Evolutionary conservation across 2,888 invertebrate species (phyloP).

Genomic region (Sarcophaga rosellei): DNA sequence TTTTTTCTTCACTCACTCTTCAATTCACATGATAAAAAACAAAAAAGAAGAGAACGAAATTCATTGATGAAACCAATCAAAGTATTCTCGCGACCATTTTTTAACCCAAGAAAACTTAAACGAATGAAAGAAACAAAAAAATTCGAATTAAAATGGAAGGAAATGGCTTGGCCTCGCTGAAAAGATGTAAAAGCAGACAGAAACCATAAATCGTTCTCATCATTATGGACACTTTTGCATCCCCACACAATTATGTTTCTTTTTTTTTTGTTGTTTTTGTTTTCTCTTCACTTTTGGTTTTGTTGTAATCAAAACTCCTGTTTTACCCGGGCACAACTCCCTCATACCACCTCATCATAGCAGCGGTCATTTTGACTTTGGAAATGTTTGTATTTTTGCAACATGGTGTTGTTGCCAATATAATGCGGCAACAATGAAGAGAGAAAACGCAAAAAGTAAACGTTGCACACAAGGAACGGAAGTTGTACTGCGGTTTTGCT

Average conservation of each 20-base stretch:
- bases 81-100: conserved; percentile 26
- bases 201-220: conserved; percentile 61
- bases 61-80: conserved; percentile 29
- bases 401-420: conserved; percentile 21
- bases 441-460: background rate
- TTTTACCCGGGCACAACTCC: background rate
- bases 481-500: conserved; percentile 67
- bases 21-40: conserved; percentile 28
- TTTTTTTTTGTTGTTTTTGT: background rate
- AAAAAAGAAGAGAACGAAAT: background rate
- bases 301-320: conserved; percentile 17
- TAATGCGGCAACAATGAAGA: background rate
- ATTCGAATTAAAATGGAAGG: conserved; percentile 7
- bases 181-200: conserved; percentile 6
- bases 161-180: conserved; percentile 8
- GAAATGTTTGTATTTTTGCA: conserved; percentile 2
- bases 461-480: conserved; percentile 57
- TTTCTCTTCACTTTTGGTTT: background rate
- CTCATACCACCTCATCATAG: background rate
- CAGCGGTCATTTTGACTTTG: background rate
- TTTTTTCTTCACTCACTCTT: conserved; percentile 8
- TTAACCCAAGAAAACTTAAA: background rate
- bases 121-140: background rate
- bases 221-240: conserved; percentile 44
- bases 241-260: conserved; percentile 47